Base-by-base conservation (phyloP, 2,797 vertebrate genomes). In the Enoplosus armatus region DNA sequence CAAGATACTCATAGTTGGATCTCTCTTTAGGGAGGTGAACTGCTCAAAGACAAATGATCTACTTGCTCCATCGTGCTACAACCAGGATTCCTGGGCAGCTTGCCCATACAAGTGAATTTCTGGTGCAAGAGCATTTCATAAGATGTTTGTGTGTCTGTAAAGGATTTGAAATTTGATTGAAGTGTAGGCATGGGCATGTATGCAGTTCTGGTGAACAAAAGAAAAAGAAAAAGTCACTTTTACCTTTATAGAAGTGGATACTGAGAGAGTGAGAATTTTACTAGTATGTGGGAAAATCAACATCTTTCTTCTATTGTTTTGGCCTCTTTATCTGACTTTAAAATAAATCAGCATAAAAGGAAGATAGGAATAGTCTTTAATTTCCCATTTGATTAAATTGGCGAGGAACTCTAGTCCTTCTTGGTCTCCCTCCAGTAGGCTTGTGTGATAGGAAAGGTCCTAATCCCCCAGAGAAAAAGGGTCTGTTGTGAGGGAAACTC, bases 311-410 rank as follows among this genome's bases (percentile, higher is more conserved):
- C 69, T 53, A 88, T 89, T 79, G 70, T 77, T 90, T 78, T 61
- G 69, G 82, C 18, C 55, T 75, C 50, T 85, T 77, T 77, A 64
- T 84, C 72, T 63, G 63, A 83, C 67, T 86, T 85, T 53, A 65
- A 41, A 73, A 82, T 77, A 79, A 85, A 66, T 80, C 47, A 12
- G 65, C 72, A 69, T 82, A 70, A 82, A 80, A 79, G n/a, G n/a
- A n/a, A n/a, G n/a, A 70, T 75, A 75, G 71, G 75, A 90, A 89
- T 83, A 80, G 70, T 75, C 66, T 85, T 89, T 86, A 78, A 89
- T 91, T 91, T 90, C 75, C 77, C 67, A 62, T 85, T 86, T 88
- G 81, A 90, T 92, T 91, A 79, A 72, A 85, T 75, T 79, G 75
- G 80, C 62, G 35, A 63, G 76, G 59, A 66, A 33, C 26, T 65